Conservation (phyloP, 2,113 vertebrate genomes). For the Strix aluco region DNA sequence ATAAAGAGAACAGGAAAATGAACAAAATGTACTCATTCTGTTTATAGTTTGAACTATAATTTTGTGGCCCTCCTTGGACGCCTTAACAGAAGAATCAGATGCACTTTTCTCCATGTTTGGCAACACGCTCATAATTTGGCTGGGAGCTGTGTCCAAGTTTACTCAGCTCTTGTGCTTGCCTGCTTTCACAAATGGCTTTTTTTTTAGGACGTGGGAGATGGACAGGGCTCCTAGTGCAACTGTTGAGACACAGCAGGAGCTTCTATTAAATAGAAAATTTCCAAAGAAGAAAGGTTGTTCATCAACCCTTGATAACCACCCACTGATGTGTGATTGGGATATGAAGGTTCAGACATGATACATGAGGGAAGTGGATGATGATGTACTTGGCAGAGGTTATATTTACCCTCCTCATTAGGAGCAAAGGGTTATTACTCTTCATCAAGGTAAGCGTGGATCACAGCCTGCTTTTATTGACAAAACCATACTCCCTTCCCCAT, state of each 20-base stretch:
- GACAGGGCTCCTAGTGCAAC: not conserved
- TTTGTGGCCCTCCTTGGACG: constrained; percentile 68
- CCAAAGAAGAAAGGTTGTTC: not conserved
- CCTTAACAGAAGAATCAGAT: constrained; percentile 50
- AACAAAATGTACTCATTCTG: constrained; percentile 71
- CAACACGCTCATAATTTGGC: constrained; percentile 21
- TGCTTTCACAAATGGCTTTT: not conserved
- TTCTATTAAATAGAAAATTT: not conserved
- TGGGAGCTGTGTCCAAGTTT: constrained; percentile 48
- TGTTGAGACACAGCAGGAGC: not conserved
- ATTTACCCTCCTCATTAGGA: not conserved
- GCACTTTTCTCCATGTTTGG: constrained; percentile 60
- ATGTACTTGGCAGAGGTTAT: not conserved
- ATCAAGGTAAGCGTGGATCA: not conserved
- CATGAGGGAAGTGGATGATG: not conserved
- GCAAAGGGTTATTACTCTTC: not conserved
- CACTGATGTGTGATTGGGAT: not conserved
- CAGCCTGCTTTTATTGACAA: not conserved
- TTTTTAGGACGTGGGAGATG: not conserved
- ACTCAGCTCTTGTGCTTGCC: constrained; percentile 18
- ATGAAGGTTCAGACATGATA: not conserved
- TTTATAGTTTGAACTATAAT: constrained; percentile 69
- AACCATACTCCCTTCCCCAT: not conserved
- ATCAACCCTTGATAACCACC: not conserved
- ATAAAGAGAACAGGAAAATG: constrained; percentile 56